Evolutionary conservation across 2,113 vertebrate genomes (phyloP), one percentile per base, ranked within the genome.

Genomic region (Callopanchax toddi): DNA sequence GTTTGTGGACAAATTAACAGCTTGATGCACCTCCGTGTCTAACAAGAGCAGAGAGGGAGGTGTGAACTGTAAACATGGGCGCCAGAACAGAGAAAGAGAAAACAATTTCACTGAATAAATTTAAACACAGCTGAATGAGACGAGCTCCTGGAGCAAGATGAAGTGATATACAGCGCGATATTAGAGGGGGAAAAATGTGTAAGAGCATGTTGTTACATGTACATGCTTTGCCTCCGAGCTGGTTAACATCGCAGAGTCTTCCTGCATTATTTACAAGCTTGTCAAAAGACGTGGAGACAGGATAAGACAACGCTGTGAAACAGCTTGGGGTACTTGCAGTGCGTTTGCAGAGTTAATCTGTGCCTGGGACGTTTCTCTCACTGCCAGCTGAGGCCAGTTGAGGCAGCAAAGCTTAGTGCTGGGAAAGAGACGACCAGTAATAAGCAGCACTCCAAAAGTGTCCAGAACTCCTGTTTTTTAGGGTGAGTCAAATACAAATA

Each of bases 261-360:
- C 45, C 36, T 81, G 75, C 59, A 74, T 86, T 79, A 83, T 81
- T 81, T 79, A 83, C 65, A n/a, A 76, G 66, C 17, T 62, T 76
- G 81, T 79, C 72, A 69, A 53, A 82, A 62, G 73, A 80, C 62
- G 48, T 22, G 43, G n/a, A 29, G 66, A 62, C 51, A 59, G 79
- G 60, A 58, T 57, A 53, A 64, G 77, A 80, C 46, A 59, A 42
- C 34, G 21, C 23, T 40, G 45, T 65, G 51, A 81, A 78, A 76
- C 68, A 74, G 71, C 78, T 71, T 3, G 49, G 37, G 68, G 65
- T 54, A 22, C 60, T 72, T 53, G 43, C 21, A 12, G 12, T 45
- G 74, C 67, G 12, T 78, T 61, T 52, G 60, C 71, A 25, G 67
- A 78, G 63, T 63, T 73, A 72, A 82, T 74, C 60, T 64, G 71